Base-by-base conservation (phyloP, 2,113 vertebrate species). In the Centrocercus urophasianus region DNA sequence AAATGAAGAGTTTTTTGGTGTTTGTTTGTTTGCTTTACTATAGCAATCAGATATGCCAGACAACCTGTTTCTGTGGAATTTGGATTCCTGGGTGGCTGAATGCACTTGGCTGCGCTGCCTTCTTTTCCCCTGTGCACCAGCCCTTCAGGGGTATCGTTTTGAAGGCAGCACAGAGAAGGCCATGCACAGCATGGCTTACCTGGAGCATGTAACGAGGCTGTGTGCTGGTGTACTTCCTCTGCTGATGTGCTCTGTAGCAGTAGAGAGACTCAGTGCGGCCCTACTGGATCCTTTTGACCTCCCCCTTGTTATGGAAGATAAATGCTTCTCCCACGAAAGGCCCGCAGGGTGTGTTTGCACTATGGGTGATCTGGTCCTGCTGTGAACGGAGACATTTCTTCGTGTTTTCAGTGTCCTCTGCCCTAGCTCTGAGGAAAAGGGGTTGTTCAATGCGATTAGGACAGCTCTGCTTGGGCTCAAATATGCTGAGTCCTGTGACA, bases 11-110 rank as follows among this genome's bases (percentile, higher is more conserved):
- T 83, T 96, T 93, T 85, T 64, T 83, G 27, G 22, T 50, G 48
- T 24, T 52, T 52, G 52, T 96, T 96, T 48, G 47, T 93, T 67
- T 90, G 92, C 93, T 95, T 96, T 48, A 16, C 14, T 45, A 69
- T 89, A 94, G 94, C 32, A 36, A 83, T 93, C 95, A 95, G 90
- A 89, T 85, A 78, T 27, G 81, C 76, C 45, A 76, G 76, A 95
- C 45, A 95, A 93, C 22, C 54, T 40, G 84, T 83, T 97, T 95
- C 85, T n/a, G 92, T 82, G 71, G 92, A 96, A 83, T 52, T 79
- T 50, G 87, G 75, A 83, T 96, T 96, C 70, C 83, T 66, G 90
- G 88, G 91, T 83, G 42, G 45, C 85, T 97, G 91, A 75, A 69
- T 90, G 75, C 86, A 81, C 91, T 89, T 90, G 59, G 76, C 89